A percentile compares a stretch with the other conserved stretches of the same genome.
These are phyloP conservation scores for Brachymystax lenok DNA, from an alignment of 2,797 vertebrate species.

Conservation along the genomic window DNA sequence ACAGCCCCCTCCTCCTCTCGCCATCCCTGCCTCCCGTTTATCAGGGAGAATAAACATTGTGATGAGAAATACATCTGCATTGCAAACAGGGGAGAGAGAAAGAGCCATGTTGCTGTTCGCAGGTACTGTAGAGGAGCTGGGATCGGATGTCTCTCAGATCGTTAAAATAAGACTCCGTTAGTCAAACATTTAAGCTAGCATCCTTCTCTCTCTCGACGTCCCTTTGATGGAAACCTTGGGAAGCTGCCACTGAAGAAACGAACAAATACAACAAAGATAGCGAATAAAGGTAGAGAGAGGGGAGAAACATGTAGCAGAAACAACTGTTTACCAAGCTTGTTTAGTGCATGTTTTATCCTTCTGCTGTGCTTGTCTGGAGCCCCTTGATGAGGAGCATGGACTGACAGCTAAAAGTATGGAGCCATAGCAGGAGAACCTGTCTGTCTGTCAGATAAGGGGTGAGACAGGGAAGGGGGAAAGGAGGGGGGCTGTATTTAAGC, in stretches of 20 bases:
- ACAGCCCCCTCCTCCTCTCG: constrained; percentile 43
- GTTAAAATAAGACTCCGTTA: constrained; percentile 49
- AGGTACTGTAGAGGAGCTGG: constrained; percentile 27
- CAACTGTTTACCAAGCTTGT: constrained; percentile 54
- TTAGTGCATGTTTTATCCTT: constrained; percentile 38
- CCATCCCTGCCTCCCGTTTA: constrained; percentile 36
- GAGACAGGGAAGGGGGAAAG: constrained; percentile 54
- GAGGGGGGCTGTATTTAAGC: constrained; percentile 54
- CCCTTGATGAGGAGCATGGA: constrained; percentile 57
- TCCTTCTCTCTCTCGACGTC: constrained; percentile 18
- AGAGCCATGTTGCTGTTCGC: constrained; percentile 13
- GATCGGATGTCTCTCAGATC: constrained; percentile 39
- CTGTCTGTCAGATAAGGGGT: constrained; percentile 68
- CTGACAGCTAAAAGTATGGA: constrained; percentile 58
- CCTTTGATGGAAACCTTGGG: constrained; percentile 51
- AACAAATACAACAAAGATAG: constrained; percentile 57
- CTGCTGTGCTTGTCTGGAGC: constrained; percentile 25
- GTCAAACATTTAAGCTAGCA: constrained; percentile 46
- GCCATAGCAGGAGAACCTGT: constrained; percentile 63
- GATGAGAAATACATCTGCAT: constrained; percentile 46
- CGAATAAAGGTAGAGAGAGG: constrained; percentile 24
- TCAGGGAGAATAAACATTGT: constrained; percentile 36
- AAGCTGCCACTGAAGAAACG: constrained; percentile 52
- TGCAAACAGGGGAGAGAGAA: constrained; percentile 27
- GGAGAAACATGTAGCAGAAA: constrained; percentile 32